Conservation (phyloP, 2,888 invertebrate species). For the Agonopterix arenella region DNA sequence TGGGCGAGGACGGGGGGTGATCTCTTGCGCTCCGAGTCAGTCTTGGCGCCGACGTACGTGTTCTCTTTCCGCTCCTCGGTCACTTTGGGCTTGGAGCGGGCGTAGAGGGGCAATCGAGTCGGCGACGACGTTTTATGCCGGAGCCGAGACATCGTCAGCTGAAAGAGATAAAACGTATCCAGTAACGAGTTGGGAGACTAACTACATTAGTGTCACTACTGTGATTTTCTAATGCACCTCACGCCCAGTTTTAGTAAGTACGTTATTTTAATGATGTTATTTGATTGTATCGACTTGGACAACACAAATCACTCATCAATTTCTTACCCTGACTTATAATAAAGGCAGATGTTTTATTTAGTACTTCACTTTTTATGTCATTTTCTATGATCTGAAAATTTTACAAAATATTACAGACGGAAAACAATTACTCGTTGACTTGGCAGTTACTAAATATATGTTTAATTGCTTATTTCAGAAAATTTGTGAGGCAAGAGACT, state of each 20-base stretch:
- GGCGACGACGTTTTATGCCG: slow-evolving; percentile 59
- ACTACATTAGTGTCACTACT: not conserved
- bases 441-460: too few relatives aligned
- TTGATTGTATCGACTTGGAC: slow-evolving; percentile 25
- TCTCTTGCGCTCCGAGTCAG: slow-evolving; percentile 43
- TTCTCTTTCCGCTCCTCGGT: slow-evolving; percentile 68
- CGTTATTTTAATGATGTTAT: slow-evolving; percentile 42
- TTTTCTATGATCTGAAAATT: too few relatives aligned
- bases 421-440: not conserved
- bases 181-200: too few relatives aligned
- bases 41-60: slow-evolving; percentile 56
- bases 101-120: slow-evolving; percentile 49
- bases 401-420: not conserved
- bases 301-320: slow-evolving; percentile 47
- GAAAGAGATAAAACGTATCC: slow-evolving; percentile 19
- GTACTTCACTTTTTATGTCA: slow-evolving; percentile 31
- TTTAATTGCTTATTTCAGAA: too few relatives aligned
- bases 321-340: slow-evolving; percentile 46
- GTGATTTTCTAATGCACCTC: slow-evolving; percentile 6
- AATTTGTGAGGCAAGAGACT: too few relatives aligned
- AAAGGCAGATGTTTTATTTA: slow-evolving; percentile 34
- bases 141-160: slow-evolving; percentile 62
- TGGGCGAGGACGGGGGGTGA: slow-evolving; percentile 35
- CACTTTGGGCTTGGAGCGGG: slow-evolving; percentile 55
- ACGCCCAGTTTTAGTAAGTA: slow-evolving; percentile 31